phyloP scores from a whole-genome alignment of 2,888 invertebrate species.

The Tetragonisca angustula region DNA sequence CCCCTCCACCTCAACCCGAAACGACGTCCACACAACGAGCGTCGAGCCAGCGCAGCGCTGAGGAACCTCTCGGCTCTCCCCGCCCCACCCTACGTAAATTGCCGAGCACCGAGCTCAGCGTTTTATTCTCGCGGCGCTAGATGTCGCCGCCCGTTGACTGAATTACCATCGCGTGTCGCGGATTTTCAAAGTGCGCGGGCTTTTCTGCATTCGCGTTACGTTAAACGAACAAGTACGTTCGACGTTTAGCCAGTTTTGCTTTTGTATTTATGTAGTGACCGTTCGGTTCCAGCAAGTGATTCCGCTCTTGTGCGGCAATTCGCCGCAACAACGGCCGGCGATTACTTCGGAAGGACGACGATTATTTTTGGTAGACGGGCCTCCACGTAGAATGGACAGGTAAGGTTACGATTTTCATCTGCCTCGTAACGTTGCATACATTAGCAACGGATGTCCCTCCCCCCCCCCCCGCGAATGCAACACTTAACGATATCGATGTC shows the following conservation, averaged over 20 bases:
- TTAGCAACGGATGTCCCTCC: not conserved
- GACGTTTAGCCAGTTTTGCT: not conserved
- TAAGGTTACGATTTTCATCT: conserved; percentile 20
- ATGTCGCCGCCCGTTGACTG: conserved; percentile 53
- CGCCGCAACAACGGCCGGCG: not conserved
- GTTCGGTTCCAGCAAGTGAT: not conserved
- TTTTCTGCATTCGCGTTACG: not conserved
- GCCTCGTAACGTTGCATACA: not conserved
- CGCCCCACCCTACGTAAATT: conserved; percentile 54
- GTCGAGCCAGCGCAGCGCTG: conserved; percentile 54
- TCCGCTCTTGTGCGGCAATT: not conserved
- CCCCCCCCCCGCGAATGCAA: not conserved
- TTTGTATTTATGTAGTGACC: not conserved
- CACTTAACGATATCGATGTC: not conserved
- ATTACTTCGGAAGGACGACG: not conserved
- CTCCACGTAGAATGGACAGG: not conserved
- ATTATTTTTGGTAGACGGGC: not conserved
- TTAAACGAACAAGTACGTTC: not conserved
- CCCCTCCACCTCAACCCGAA: conserved; percentile 79
- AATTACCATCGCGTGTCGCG: conserved; percentile 9
- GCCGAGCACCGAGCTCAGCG: conserved; percentile 40
- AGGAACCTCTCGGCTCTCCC: conserved; percentile 62
- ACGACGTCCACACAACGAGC: conserved; percentile 70
- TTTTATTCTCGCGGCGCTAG: conserved; percentile 47
- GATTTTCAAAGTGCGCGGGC: conserved; percentile 49